These are phyloP conservation scores for Meriones psammophilus DNA, from an alignment of 2,797 vertebrate species.

Conservation along the genomic window DNA sequence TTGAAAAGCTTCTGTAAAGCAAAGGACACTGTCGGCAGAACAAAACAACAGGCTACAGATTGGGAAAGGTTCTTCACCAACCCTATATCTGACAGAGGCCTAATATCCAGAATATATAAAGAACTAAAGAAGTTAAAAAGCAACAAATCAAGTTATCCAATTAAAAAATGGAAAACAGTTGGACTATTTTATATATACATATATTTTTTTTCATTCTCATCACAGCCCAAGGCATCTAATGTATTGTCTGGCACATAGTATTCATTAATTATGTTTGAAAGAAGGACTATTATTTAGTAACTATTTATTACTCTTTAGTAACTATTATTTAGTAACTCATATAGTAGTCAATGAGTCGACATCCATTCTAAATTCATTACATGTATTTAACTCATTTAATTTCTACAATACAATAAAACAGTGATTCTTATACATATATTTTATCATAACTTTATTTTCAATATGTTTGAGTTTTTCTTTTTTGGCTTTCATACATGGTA, in stretches of 20 bases:
- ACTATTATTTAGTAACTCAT: not conserved
- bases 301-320: not conserved
- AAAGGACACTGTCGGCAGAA: too few species aligned
- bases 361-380: conserved; percentile 44
- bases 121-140: too few species aligned
- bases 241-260: not conserved
- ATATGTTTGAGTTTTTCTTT: not conserved
- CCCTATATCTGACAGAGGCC: too few species aligned
- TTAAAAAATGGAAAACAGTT: too few species aligned
- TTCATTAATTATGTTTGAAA: conserved; percentile 18
- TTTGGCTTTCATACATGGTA: not conserved
- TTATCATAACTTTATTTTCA: not conserved
- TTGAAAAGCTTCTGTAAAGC: too few species aligned
- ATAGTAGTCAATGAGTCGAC: not conserved
- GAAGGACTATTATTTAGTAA: not conserved
- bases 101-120: too few species aligned
- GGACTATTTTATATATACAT: not conserved
- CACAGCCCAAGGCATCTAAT: not conserved
- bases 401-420: not conserved
- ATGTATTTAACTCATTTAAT: not conserved
- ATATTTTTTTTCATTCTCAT: not conserved
- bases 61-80: too few species aligned
- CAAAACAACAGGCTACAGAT: too few species aligned
- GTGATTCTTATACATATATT: not conserved
- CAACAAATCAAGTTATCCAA: too few species aligned